A percentile compares a stretch with the other conserved stretches of the same genome.
These are phyloP conservation scores for Centropus unirufus DNA, from an alignment of 2,113 vertebrate species.

Conservation along the genomic window DNA sequence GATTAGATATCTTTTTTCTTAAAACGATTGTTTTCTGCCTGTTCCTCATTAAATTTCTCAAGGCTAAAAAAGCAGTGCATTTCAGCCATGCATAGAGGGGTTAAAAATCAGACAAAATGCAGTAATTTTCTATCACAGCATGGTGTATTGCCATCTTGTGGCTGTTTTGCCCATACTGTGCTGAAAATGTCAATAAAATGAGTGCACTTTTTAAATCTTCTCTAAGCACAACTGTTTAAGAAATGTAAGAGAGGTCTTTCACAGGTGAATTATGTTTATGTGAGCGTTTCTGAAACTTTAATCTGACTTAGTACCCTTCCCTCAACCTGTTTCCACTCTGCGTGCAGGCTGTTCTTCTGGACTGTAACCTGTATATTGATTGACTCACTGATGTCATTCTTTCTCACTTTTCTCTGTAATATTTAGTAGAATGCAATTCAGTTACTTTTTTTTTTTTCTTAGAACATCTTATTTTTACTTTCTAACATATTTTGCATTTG, in stretches of 20 bases:
- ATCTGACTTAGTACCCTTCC: neutral
- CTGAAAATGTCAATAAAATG: neutral
- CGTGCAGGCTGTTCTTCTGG: neutral
- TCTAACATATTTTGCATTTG: neutral
- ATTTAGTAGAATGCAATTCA: neutral
- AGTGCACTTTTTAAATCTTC: neutral
- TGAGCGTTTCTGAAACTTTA: neutral
- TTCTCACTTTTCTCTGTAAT: neutral
- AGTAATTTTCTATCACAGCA: slow-evolving; percentile 19
- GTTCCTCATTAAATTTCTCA: neutral
- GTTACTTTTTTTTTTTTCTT: neutral
- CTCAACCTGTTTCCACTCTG: neutral
- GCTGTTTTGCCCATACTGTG: neutral
- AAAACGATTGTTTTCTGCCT: neutral
- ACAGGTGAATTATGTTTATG: neutral
- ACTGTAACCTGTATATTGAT: neutral
- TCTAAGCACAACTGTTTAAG: neutral
- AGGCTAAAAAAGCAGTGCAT: neutral
- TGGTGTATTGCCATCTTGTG: slow-evolving; percentile 74
- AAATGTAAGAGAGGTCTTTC: neutral
- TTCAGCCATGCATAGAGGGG: neutral
- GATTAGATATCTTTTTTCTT: neutral
- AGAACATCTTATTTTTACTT: neutral
- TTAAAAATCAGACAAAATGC: neutral
- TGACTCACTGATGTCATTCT: neutral